A percentile compares a stretch with the other conserved stretches of the same genome.
Conservation (phyloP, 1,140 invertebrate genomes). For the Brachionus sp. region DNA sequence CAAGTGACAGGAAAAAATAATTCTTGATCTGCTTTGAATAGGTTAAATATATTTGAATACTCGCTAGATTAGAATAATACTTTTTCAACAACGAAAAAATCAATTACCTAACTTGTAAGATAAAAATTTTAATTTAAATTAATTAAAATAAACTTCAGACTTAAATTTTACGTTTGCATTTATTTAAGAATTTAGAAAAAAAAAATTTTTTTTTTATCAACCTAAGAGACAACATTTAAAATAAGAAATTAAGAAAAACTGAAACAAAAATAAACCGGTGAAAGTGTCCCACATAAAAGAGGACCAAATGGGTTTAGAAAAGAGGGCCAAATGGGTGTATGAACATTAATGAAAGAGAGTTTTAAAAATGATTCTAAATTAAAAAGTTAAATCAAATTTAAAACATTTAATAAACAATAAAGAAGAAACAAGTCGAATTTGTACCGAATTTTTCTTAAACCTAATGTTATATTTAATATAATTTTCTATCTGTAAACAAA, state of each 20-base stretch:
- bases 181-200: too few species aligned
- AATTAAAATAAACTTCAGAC: too few species aligned
- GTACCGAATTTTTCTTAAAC: not conserved
- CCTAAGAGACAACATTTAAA: too few species aligned
- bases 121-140: too few species aligned
- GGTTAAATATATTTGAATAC: too few species aligned
- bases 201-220: too few species aligned
- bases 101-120: too few species aligned
- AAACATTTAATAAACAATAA: not conserved
- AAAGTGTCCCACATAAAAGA: not conserved
- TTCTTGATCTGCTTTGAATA: not conserved
- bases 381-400: not conserved
- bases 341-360: not conserved
- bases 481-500: conserved; percentile 22
- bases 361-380: conserved; percentile 19
- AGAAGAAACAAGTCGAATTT: not conserved
- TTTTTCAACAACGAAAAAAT: too few species aligned
- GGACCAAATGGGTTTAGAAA: not conserved
- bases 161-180: too few species aligned
- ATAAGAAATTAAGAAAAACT: too few species aligned
- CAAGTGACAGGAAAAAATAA: not conserved
- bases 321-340: not conserved
- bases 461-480: conserved; percentile 22
- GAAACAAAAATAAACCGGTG: not conserved
- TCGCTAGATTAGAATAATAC: too few species aligned